Evolutionary conservation across 2,113 vertebrate genomes (phyloP).

Genomic region (Brevimyrus niger): DNA sequence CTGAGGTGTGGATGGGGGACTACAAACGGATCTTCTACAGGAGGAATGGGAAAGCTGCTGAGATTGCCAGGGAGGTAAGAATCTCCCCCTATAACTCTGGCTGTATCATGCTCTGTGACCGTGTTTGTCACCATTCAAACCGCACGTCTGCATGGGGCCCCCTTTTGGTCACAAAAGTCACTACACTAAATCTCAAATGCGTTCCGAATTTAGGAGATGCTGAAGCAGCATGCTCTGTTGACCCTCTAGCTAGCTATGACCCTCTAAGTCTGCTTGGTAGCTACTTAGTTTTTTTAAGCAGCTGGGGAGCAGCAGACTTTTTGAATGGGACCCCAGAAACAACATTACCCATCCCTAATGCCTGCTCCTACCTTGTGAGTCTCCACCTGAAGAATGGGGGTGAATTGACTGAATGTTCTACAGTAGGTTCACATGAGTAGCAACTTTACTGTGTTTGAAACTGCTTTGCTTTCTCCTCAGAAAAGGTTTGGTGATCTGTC

Average conservation of each 20-base stretch:
- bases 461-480: constrained; percentile 43
- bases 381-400: background rate
- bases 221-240: background rate
- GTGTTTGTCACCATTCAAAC: background rate
- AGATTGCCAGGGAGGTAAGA: constrained; percentile 65
- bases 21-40: constrained; percentile 79
- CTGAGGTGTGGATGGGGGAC: constrained; percentile 82
- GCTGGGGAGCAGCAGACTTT: background rate
- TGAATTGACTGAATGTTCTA: background rate
- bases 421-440: background rate
- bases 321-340: background rate
- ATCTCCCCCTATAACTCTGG: background rate
- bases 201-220: background rate
- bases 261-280: background rate
- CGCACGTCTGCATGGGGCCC: background rate
- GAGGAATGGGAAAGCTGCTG: constrained; percentile 60
- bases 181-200: background rate
- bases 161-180: background rate
- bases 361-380: background rate
- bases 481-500: constrained; percentile 71
- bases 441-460: background rate
- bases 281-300: background rate
- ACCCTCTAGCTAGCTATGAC: background rate
- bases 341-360: background rate
- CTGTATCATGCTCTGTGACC: background rate